Conservation (phyloP, 2,888 invertebrate genomes). For the Heliconius erato region DNA sequence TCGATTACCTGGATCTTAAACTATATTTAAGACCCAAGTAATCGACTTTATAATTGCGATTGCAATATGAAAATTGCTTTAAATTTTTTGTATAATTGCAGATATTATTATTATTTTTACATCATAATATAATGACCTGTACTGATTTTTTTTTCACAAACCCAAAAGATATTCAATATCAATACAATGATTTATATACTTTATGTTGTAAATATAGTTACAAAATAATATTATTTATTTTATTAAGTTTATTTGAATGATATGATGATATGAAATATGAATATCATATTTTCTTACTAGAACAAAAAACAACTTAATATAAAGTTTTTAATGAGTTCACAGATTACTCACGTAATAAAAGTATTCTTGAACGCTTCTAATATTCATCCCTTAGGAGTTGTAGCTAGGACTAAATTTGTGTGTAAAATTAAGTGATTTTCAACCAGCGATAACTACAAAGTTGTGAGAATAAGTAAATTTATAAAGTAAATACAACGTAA, state of each 20-base stretch:
- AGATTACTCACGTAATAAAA: background rate
- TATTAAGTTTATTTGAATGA: too few relatives aligned
- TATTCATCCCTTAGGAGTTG: constrained; percentile 10
- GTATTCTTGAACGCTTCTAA: background rate
- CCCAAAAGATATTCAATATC: too few relatives aligned
- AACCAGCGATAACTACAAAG: background rate
- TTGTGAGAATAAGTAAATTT: constrained; percentile 27
- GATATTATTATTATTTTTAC: background rate
- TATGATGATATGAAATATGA: too few relatives aligned
- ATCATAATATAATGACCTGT: background rate
- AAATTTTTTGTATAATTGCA: background rate
- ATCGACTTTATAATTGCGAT: background rate
- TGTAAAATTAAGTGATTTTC: background rate
- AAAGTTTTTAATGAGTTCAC: background rate
- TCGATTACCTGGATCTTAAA: too few relatives aligned
- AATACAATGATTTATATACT: background rate
- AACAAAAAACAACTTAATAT: background rate
- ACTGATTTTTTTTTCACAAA: too few relatives aligned
- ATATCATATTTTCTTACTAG: too few relatives aligned
- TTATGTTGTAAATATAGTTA: background rate
- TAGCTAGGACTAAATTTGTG: constrained; percentile 7
- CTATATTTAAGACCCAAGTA: background rate
- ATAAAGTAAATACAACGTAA: constrained; percentile 18
- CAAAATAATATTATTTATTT: too few relatives aligned
- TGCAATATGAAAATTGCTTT: background rate